Evolutionary conservation across 1,140 invertebrate species (phyloP).

Genomic region (Parasteatoda tepidariorum): DNA sequence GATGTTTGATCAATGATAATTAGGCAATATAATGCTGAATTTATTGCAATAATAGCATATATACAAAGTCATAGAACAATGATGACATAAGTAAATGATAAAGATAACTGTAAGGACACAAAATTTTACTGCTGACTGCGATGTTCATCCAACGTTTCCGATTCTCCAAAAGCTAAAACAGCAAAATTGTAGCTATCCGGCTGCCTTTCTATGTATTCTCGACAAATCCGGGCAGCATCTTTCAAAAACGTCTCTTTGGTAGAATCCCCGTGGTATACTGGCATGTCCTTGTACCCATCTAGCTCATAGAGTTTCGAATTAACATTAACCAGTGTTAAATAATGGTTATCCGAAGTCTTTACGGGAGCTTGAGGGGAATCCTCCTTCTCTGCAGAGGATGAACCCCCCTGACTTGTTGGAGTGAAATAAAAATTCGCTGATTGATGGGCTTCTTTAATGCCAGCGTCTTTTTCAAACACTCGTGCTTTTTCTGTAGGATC

Average conservation of each 20-base stretch:
- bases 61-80: no score
- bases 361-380: background rate
- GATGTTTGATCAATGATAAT: no score
- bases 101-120: no score
- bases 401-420: slow-evolving; percentile 52
- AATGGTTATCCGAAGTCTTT: slow-evolving; percentile 83
- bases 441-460: slow-evolving; percentile 83
- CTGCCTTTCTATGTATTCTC: slow-evolving; percentile 84
- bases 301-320: slow-evolving; percentile 89
- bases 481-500: slow-evolving; percentile 79
- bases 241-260: slow-evolving; percentile 72
- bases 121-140: no score
- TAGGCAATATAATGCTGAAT: no score
- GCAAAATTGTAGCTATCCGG: slow-evolving; percentile 87
- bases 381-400: slow-evolving; percentile 68
- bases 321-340: slow-evolving; percentile 87
- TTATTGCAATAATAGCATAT: no score
- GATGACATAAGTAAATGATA: no score
- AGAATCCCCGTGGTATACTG: slow-evolving; percentile 75
- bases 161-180: slow-evolving; percentile 66
- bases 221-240: slow-evolving; percentile 84
- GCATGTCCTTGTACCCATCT: slow-evolving; percentile 81
- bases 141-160: no score
- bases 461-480: slow-evolving; percentile 73
- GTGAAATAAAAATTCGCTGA: slow-evolving; percentile 77